Evolutionary conservation across 1,140 invertebrate genomes (phyloP), one percentile per base, ranked within the genome.

Genomic region (Mylabris phalerata): DNA sequence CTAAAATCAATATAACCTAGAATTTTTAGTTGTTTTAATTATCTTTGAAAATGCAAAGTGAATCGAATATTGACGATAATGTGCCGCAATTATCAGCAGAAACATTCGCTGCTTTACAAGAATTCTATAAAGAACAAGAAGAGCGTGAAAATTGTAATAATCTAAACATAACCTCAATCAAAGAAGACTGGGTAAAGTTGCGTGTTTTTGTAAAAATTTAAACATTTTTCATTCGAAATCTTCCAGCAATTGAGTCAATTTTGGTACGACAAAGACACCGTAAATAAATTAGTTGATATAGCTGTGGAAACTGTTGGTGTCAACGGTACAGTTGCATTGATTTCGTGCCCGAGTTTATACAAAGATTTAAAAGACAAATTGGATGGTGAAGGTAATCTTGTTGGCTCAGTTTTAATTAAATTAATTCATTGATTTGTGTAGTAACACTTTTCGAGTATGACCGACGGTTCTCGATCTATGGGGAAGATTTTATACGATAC

Each of bases 231-330:
- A 9, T n/a, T 42, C 3, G 3, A 4, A 42, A 60, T 61, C 65
- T 83, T 83, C 3, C 70, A 97, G 95, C 92, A 96, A 92, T 74
- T 97, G 24, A 95, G 93, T 71, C 94, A 98, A 75, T 97, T 98
- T 79, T 98, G 94, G 95, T 98, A 97, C 70, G 83, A 90, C 70
- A 82, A 90, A 32, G 68, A 79, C 11, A 97, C 93, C 10, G 83
- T 88, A 49, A 73, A 82, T 46, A 73, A 69, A 10, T 75, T 97
- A 0, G 82, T 86, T 0, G 79, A 81, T 63, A 84, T 88, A 62
- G 84, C 84, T 11, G 63, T 77, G 50, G 71, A 73, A 59, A 61
- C 82, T 19, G 65, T 83, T 49, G 77, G 77, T 9, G 75, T 77
- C 11, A 75, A 80, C 60, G 84, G 82, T 25, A 83, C 78, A 62